phyloP scores from a whole-genome alignment of 2,797 vertebrate species.

The Rhabdomys pumilio region DNA sequence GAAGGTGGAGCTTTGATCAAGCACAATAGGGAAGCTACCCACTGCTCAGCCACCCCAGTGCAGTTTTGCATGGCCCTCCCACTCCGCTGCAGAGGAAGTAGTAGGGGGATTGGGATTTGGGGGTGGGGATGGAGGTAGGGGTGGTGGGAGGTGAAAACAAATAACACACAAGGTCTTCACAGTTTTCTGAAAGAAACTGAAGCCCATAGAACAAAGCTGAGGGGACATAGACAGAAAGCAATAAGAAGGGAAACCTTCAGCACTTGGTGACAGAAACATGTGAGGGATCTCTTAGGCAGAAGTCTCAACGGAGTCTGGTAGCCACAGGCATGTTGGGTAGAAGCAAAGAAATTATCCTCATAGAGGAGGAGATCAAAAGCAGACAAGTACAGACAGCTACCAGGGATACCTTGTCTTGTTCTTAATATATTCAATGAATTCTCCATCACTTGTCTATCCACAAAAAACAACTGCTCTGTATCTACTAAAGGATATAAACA shows the following conservation, averaged over 20 bases:
- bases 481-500: neutral
- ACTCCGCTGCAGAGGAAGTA: neutral
- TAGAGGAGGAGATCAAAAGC: neutral
- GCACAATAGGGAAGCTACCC: neutral
- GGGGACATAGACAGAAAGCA: neutral
- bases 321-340: neutral
- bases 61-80: neutral
- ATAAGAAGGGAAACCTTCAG: neutral
- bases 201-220: neutral
- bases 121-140: no score
- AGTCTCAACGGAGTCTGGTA: neutral
- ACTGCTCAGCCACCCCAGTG: neutral
- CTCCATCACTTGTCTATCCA: no score
- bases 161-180: neutral
- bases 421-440: neutral
- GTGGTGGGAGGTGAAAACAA: neutral
- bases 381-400: rapidly evolving
- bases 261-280: rapidly evolving
- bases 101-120: neutral
- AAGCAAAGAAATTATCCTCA: neutral
- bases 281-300: neutral
- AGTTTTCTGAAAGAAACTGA: neutral
- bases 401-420: neutral
- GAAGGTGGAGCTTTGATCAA: neutral
- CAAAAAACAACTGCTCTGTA: neutral